Conservation (phyloP, 2,797 vertebrate genomes). For the Phalloptychus januarius region DNA sequence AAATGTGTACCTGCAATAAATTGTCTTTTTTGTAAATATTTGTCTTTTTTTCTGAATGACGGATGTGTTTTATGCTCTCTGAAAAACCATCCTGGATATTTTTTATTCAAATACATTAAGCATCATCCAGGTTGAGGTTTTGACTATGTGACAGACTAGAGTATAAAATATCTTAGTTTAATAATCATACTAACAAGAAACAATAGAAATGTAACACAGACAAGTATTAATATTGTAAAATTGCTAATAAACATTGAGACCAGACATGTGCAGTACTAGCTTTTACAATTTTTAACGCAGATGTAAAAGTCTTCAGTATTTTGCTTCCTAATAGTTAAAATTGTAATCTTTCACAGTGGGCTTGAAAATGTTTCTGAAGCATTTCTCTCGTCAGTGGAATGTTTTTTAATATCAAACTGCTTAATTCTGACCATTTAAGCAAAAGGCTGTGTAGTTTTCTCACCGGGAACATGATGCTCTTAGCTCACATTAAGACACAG, state of each 20-base stretch:
- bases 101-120: not conserved
- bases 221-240: not conserved
- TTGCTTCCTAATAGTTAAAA: not conserved
- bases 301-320: not conserved
- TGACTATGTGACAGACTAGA: not conserved
- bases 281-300: not conserved
- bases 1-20: constrained; percentile 76
- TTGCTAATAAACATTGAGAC: not conserved
- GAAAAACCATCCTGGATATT: not conserved
- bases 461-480: not conserved
- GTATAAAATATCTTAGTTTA: not conserved
- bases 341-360: not conserved
- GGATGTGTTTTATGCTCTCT: not conserved
- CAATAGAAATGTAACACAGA: not conserved
- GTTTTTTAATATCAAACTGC: not conserved
- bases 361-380: not conserved
- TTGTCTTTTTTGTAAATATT: constrained; percentile 52
- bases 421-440: not conserved
- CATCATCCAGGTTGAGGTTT: not conserved
- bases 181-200: too few species aligned
- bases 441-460: not conserved
- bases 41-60: not conserved
- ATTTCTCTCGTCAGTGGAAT: not conserved
- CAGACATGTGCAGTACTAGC: not conserved
- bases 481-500: not conserved